Conservation (phyloP, 2,113 vertebrate genomes). For the Empidonax traillii region DNA sequence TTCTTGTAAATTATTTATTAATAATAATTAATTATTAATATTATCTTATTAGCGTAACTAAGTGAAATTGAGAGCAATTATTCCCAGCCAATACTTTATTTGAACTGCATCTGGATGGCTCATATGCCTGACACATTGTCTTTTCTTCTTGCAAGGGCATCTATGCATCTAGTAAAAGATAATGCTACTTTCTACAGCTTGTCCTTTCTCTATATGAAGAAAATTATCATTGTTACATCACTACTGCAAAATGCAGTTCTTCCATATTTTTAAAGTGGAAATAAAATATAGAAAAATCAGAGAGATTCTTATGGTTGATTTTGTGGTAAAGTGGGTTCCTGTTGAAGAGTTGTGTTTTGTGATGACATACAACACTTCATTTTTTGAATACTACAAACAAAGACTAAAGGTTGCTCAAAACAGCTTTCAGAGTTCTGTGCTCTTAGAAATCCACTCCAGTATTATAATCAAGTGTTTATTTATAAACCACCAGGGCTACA, state of each 20-base stretch:
- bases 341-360: neutral
- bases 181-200: neutral
- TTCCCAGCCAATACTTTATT: neutral
- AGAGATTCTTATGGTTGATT: neutral
- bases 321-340: neutral
- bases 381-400: neutral
- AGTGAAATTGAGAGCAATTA: neutral
- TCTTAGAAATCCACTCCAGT: neutral
- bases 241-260: neutral
- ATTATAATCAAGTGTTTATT: constrained; percentile 23
- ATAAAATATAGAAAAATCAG: neutral
- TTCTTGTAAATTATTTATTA: no score
- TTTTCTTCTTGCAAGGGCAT: neutral
- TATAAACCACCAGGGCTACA: neutral
- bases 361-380: neutral
- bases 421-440: neutral
- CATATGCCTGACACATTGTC: neutral
- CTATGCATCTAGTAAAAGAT: neutral
- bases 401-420: neutral
- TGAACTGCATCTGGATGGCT: neutral
- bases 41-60: neutral
- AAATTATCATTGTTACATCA: neutral
- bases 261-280: neutral
- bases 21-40: no score
- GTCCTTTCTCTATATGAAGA: neutral